Base-by-base conservation (phyloP, 2,113 vertebrate genomes). In the Haliaeetus leucogaster region DNA sequence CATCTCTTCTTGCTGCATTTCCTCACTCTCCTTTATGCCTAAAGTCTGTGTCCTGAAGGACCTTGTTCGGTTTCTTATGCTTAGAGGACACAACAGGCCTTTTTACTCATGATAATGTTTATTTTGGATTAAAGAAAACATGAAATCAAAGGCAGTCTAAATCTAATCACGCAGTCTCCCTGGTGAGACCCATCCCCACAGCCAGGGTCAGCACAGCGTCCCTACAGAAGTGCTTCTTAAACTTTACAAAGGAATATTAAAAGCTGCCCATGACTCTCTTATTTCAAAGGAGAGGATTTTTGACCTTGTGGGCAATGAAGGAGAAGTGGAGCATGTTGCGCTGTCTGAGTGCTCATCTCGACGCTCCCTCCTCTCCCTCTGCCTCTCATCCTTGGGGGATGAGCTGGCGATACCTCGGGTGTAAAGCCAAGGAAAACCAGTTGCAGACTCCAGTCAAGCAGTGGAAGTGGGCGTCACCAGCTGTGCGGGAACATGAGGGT, bases 101-200 rank as follows among this genome's bases (percentile, higher is more conserved):
- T 89, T 72, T 43, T 29, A 2, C 70, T 96, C 21, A 10, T 67
- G 38, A 19, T 55, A 17, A 8, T 70, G 55, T 93, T 97, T 95
- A 72, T 93, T 95, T 95, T 85, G 53, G 93, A 82, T 87, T 76
- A 91, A 82, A 86, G 81, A 34, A 89, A 78, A 40, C 5, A 17
- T 0, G 20, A 43, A 86, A 86, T 92, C 72, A 89, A 88, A 91
- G 82, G 68, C 80, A 50, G 72, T 22, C 55, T 61, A 83, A 77
- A 48, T 38, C n/a, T 38, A 91, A 67, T 70, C 43, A 4, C 8
- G 7, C 22, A 0, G 45, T 22, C 38, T 94, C 80, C 12, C 89
- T 78, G 83, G 30, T 23, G 82, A 6, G 30, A 4, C 8, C 26
- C 55, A 6, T 23, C 65, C 83, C 74, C 27, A 3, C 2, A 2